Conservation (phyloP, 2,113 vertebrate genomes). For the Hystrix brachyura region DNA sequence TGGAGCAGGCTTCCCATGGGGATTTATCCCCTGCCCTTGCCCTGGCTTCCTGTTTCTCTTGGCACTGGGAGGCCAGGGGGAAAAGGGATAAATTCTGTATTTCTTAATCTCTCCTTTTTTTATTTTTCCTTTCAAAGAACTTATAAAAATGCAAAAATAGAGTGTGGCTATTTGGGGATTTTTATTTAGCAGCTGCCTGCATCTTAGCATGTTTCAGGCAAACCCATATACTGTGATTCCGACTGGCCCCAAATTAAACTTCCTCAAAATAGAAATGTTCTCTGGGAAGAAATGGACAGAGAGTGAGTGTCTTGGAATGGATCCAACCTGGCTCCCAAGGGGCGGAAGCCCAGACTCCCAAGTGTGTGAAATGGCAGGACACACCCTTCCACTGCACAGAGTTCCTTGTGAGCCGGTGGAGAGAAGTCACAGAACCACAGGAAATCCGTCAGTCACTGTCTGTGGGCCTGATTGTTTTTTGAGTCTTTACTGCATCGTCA, state of each 20-base stretch:
- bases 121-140: conserved; percentile 66
- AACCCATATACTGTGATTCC: conserved; percentile 50
- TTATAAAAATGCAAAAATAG: conserved; percentile 68
- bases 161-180: conserved; percentile 61
- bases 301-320: conserved; percentile 85
- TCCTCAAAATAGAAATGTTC: conserved; percentile 84
- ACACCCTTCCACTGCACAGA: conserved; percentile 72
- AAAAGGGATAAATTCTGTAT: background rate
- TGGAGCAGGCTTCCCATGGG: fast-evolving
- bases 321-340: conserved; percentile 81
- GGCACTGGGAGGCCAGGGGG: background rate
- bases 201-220: conserved; percentile 61
- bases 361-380: conserved; percentile 81
- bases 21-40: fast-evolving
- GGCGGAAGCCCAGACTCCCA: conserved; percentile 78
- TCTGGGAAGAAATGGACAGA: conserved; percentile 84
- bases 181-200: conserved; percentile 61
- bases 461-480: conserved; percentile 73
- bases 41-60: background rate
- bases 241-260: conserved; percentile 64
- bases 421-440: conserved; percentile 75
- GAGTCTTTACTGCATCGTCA: conserved; percentile 59
- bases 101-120: conserved; percentile 5
- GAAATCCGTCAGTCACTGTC: conserved; percentile 79
- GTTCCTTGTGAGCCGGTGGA: conserved; percentile 81